Percentiles rank a stretch among this genome's conserved stretches.
These are phyloP conservation scores for Parambassis ranga DNA, from an alignment of 2,797 vertebrate species.

Conservation along the genomic window DNA sequence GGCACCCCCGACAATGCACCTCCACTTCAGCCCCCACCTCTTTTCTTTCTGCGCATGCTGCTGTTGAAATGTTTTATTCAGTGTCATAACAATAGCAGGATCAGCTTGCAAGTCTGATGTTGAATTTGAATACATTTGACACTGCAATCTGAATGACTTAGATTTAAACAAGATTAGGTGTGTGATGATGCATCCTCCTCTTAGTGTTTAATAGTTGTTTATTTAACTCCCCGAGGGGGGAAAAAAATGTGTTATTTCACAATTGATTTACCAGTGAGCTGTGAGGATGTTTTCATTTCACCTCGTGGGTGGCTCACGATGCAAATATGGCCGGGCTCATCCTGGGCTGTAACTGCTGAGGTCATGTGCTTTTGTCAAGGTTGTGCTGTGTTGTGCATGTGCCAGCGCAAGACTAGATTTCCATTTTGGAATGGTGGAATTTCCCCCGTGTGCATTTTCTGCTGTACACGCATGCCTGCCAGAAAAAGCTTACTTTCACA, in stretches of 20 bases:
- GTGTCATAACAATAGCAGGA: slow-evolving; percentile 20
- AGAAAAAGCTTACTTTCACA: slow-evolving; percentile 36
- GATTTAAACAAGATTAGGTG: slow-evolving; percentile 45
- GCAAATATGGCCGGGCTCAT: slow-evolving; percentile 18
- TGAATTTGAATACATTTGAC: slow-evolving; percentile 63
- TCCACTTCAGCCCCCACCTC: slow-evolving; percentile 7
- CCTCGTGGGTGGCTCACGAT: slow-evolving; percentile 5
- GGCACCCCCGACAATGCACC: slow-evolving; percentile 18
- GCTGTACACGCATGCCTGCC: slow-evolving; percentile 22
- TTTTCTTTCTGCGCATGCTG: not conserved
- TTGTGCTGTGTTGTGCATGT: slow-evolving; percentile 17
- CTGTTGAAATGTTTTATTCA: slow-evolving; percentile 66
- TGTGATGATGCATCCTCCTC: not conserved
- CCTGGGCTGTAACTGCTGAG: slow-evolving; percentile 1
- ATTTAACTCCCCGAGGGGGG: slow-evolving; percentile 46
- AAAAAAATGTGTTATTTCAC: slow-evolving; percentile 31
- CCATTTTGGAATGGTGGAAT: slow-evolving; percentile 44
- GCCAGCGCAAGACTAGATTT: slow-evolving; percentile 16
- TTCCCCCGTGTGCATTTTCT: slow-evolving; percentile 39
- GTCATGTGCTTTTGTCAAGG: slow-evolving; percentile 11
- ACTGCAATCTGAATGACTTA: slow-evolving; percentile 32
- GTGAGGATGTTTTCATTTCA: slow-evolving; percentile 40
- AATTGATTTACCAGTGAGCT: slow-evolving; percentile 47
- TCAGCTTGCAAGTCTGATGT: slow-evolving; percentile 36
- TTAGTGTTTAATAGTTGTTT: slow-evolving; percentile 48